Base-by-base conservation (phyloP, 2,888 invertebrate genomes). In the Caenorhabditis auriculariae region DNA sequence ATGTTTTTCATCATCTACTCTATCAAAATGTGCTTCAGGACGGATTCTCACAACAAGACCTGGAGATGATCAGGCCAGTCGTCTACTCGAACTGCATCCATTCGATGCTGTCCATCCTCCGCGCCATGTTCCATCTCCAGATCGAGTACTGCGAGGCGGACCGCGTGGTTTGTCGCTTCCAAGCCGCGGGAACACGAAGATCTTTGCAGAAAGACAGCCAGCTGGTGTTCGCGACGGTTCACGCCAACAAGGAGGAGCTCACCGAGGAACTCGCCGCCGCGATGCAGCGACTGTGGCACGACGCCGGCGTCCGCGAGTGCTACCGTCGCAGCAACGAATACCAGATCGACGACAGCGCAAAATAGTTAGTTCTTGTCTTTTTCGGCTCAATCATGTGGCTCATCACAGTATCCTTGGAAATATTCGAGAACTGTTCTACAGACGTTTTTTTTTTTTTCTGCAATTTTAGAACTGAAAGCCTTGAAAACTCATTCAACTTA, bases 261-360 rank as follows among this genome's bases (percentile, higher is more conserved):
- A 80, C 77, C 9, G 80, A 80, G 50, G 80, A 80, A 45, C 42
- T 80, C 39, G 76, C 77, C 9, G 64, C 60, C 0, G 95, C 96
- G 80, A 96, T 98, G 96, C 95, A 95, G 86, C 88, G 95, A 84
- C 88, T 98, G 82, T 98, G 98, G 98, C 88, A 89, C 59, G 98
- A 98, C 85, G 86, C 88, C 71, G 98, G 96, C 53, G 96, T 98
- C 68, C 94, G 96, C 85, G 93, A 94, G 85, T 98, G 96, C 87
- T 98, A 96, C 86, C 91, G 93, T 64, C 89, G 96, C 85, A 93
- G 93, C 85, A 98, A 98, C 87, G 98, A 98, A 88, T 98, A 98
- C 87, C 98, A 98, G 87, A 90, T 96, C 85, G 96, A 96, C 86
- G 96, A 98, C 86, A 96, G 95, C 82, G 96, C 96, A 84, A 96